These are phyloP conservation scores for Puntigrus tetrazona DNA, from an alignment of 2,113 vertebrate species.

Conservation along the genomic window DNA sequence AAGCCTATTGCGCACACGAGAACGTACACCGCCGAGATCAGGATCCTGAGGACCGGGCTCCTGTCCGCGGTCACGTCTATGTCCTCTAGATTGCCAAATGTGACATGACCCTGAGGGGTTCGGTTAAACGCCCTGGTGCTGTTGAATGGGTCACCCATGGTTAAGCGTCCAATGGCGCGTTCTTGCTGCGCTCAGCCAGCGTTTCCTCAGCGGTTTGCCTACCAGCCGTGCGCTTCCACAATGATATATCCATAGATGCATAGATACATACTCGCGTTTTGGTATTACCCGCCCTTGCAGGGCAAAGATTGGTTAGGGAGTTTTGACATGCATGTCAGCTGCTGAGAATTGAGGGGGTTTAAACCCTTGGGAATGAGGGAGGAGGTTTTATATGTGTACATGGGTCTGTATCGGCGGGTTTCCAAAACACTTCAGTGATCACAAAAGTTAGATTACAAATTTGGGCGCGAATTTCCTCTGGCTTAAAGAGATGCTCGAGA, in stretches of 20 bases:
- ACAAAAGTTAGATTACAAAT: not conserved
- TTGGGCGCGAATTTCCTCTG: not conserved
- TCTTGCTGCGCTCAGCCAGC: not conserved
- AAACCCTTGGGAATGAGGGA: not conserved
- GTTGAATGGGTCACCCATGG: conserved; percentile 26
- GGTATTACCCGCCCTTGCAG: not conserved
- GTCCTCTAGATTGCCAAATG: conserved; percentile 9
- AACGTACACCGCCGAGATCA: conserved; percentile 42
- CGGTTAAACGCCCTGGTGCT: conserved; percentile 16
- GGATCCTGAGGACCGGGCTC: conserved; percentile 28
- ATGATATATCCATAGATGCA: not conserved
- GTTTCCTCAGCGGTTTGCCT: not conserved
- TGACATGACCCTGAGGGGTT: not conserved
- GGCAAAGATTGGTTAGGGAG: not conserved
- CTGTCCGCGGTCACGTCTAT: conserved; percentile 14
- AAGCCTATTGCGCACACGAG: conserved; percentile 40
- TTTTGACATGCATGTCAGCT: not conserved
- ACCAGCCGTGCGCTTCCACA: not conserved
- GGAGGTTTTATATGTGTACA: not conserved
- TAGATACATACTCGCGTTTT: no score
- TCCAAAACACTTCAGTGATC: not conserved
- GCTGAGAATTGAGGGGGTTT: not conserved
- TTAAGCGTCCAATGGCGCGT: conserved; percentile 1
- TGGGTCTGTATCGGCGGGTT: not conserved
- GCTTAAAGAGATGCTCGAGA: not conserved